Evolutionary conservation across 2,113 vertebrate species (phyloP).

Genomic region (Oreotrochilus melanogaster): DNA sequence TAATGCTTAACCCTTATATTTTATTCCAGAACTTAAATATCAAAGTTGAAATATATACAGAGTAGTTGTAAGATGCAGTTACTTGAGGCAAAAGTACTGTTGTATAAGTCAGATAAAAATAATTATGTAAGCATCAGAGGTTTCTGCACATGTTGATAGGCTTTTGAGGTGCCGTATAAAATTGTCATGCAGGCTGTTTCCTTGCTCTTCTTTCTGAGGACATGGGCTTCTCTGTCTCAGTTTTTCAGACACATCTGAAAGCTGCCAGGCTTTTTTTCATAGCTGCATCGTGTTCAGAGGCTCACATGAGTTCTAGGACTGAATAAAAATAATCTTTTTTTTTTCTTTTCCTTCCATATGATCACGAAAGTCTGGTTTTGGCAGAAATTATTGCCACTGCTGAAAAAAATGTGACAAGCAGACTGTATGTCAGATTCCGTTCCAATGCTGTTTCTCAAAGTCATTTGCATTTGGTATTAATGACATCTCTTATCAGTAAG

Average conservation of each 20-base stretch:
- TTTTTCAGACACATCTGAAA: background rate
- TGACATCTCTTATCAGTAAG: background rate
- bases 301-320: background rate
- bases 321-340: background rate
- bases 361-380: background rate
- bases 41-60: background rate
- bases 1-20: background rate
- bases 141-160: background rate
- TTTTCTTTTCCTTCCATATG: background rate
- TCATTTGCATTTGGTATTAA: background rate
- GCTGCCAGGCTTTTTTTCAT: background rate
- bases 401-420: background rate
- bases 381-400: background rate
- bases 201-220: background rate
- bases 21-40: background rate
- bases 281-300: background rate
- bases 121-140: background rate
- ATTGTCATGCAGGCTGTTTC: background rate
- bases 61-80: background rate
- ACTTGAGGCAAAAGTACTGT: background rate
- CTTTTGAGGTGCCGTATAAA: background rate
- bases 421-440: background rate
- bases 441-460: background rate
- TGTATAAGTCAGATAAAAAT: background rate
- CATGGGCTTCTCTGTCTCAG: background rate